Evolutionary conservation across 1,140 invertebrate genomes (phyloP), one percentile per base, ranked within the genome.

Genomic region (Hycleus cichorii): DNA sequence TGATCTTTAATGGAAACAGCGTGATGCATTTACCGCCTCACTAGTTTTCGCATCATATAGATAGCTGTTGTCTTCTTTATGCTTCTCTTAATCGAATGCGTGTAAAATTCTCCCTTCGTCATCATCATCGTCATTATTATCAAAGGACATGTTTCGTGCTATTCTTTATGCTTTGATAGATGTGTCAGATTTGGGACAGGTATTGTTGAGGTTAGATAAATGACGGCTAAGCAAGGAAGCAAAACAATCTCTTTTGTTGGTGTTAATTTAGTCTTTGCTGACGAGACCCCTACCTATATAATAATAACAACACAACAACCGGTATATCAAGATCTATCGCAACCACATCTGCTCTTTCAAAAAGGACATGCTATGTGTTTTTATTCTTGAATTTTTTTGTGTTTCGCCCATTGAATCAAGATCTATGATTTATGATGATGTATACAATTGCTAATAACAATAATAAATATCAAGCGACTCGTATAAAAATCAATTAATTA

Each of bases 211-310:
- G 67, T 65, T 73, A 77, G 75, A 79, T 79, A 78, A 78, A 78
- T 78, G 76, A 75, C 70, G 66, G 66, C 64, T n/a, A 69, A 71
- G 71, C 76, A 75, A 76, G 73, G 74, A 75, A 77, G 76, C 76
- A 77, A 78, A 78, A 78, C 76, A 78, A 74, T 76, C 64, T 74
- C 69, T 71, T 77, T 78, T 78, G 76, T 78, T 77, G 69, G 60
- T 67, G 69, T 66, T 70, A 70, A 70, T 70, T 70, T 69, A 70
- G 62, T 69, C 62, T 69, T 66, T 63, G 50, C 39, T 43, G 27
- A 45, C 51, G 51, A 32, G 32, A 53, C 51, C 51, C 51, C 46
- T 53, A 7, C 47, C 39, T 18, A 45, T 53, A 53, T 53, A 53
- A 53, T 45, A 38, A 32, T 26, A 48, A 32, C 32, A 32, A 32